These are phyloP conservation scores for Volucella inanis DNA, from an alignment of 2,888 invertebrate genomes.

Conservation along the genomic window DNA sequence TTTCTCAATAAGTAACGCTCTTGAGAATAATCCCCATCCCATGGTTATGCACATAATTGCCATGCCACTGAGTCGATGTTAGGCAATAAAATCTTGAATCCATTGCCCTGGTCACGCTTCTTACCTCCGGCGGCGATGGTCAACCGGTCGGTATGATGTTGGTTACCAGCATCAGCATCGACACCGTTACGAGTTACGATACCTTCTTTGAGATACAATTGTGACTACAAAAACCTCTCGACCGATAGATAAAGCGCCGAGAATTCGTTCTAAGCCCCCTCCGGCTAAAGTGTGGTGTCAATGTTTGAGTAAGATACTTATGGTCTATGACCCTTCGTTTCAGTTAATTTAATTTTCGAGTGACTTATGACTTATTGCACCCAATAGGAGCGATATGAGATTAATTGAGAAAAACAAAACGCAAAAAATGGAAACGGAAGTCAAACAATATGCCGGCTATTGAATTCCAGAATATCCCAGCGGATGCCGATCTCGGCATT, in stretches of 20 bases:
- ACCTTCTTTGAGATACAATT: constrained; percentile 34
- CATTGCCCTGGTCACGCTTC: constrained; percentile 72
- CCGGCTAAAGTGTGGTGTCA: constrained; percentile 21
- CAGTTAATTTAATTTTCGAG: constrained; percentile 55
- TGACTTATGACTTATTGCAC: constrained; percentile 35
- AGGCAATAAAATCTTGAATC: constrained; percentile 69
- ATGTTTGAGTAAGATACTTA: constrained; percentile 17
- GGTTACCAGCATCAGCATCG: no score
- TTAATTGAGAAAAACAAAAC: constrained; percentile 42
- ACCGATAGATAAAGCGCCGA: constrained; percentile 23
- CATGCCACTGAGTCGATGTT: constrained; percentile 43
- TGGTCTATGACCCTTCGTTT: constrained; percentile 65
- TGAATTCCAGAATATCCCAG: constrained; percentile 4
- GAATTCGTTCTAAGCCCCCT: constrained; percentile 1
- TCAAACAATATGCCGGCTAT: constrained; percentile 31
- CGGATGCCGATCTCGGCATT: constrained; percentile 49
- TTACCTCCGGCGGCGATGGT: constrained; percentile 16
- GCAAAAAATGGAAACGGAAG: constrained; percentile 24
- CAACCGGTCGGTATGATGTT: neutral
- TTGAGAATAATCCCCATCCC: constrained; percentile 35
- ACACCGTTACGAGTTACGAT: constrained; percentile 49
- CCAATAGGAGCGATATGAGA: constrained; percentile 14
- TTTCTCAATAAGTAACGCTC: constrained; percentile 48
- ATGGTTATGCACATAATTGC: constrained; percentile 39
- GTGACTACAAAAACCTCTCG: constrained; percentile 23